Evolutionary conservation across 2,888 invertebrate species (phyloP), one percentile per base, ranked within the genome.

Genomic region (Hetaerina titia): DNA sequence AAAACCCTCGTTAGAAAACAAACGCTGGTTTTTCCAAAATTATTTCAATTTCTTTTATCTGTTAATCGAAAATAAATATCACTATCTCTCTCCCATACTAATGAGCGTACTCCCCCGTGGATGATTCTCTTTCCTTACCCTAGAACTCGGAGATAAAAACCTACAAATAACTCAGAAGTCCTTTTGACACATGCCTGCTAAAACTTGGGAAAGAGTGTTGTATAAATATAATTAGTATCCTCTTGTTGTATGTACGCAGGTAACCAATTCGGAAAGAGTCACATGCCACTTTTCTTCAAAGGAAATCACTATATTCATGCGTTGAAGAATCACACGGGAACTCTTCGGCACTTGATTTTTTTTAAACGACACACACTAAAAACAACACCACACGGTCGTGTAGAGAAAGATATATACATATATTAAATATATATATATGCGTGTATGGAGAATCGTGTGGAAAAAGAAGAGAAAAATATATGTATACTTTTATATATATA

Each of bases 381-480:
- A 81, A 81, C 81, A 81, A 81, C 81, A 81, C 81, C 81, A 81
- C 81, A 31, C 81, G 81, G 81, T 81, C 81, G 81, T 13, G 81
- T 81, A 81, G 81, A 31, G 9, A 31, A 81, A 31, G 81, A 81
- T 81, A 81, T 81, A 81, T 81, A 81, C 81, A 81, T 81, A 81
- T 81, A 81, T 81, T 81, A 81, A 81, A 81, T 81, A 81, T 81
- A 74, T 74, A 74, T 74, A 74, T 74, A 74, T 74, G 11, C 25
- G 31, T 81, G 25, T 81, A n/a, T 69, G 69, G 19, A 81, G 81
- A 31, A 31, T 81, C 31, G 81, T 81, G 81, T 81, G 81, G 81
- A 81, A 81, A 81, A 81, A 81, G 81, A 81, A 81, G 81, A 81
- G 81, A 81, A 81, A 81, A 74, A 74, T 74, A 81, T 81, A 81